Conservation (phyloP, 2,113 vertebrate species). For the Balaenoptera acutorostrata region DNA sequence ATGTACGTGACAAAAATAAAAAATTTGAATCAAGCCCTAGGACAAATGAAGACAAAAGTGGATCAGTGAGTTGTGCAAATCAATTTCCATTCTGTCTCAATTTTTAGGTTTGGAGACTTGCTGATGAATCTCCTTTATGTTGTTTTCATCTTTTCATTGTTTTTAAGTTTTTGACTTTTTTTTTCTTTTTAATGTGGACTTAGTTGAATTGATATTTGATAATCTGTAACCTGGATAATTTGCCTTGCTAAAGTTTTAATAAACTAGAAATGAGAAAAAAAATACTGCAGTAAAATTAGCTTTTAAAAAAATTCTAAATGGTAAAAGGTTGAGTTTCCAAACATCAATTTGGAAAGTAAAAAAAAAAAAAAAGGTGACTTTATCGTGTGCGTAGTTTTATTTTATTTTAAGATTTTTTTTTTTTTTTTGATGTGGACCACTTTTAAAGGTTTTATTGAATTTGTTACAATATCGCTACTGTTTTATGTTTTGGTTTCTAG, state of each 20-base stretch:
- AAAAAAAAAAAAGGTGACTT: neutral
- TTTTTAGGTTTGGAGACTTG: constrained; percentile 76
- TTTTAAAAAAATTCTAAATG: neutral
- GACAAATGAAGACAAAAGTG: constrained; percentile 85
- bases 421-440: no score
- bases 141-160: constrained; percentile 44
- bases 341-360: neutral
- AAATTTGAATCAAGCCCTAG: constrained; percentile 88
- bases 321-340: constrained; percentile 25
- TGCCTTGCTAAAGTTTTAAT: constrained; percentile 89
- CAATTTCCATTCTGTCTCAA: constrained; percentile 79
- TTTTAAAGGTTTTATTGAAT: no score
- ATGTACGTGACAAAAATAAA: constrained; percentile 84
- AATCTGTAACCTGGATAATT: constrained; percentile 86
- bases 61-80: constrained; percentile 78
- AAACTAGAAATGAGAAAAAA: constrained; percentile 85
- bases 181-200: constrained; percentile 81
- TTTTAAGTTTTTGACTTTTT: neutral
- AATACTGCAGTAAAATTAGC: neutral
- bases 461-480: no score
- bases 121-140: constrained; percentile 72
- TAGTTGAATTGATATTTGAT: constrained; percentile 85
- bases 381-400: neutral
- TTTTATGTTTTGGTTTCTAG: no score
- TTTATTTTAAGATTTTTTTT: no score